phyloP scores from a whole-genome alignment of 2,113 vertebrate species.

The Piaya cayana region DNA sequence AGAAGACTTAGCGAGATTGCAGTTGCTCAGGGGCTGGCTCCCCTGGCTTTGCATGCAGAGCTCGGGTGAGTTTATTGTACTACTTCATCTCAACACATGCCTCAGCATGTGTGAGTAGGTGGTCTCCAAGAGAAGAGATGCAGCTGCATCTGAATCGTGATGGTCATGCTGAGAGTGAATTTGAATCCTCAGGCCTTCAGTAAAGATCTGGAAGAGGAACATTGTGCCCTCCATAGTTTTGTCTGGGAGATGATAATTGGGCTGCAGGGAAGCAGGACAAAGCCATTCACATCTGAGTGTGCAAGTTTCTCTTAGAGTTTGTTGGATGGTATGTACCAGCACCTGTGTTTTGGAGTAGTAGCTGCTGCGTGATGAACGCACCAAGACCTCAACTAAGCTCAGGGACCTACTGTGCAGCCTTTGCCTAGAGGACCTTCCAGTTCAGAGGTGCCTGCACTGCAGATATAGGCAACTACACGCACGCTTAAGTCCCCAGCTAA shows the following conservation, averaged over 20 bases:
- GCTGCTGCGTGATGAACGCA: rapidly evolving
- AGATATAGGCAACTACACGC: too few relatives aligned
- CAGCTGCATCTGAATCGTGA: background rate
- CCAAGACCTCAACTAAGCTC: background rate
- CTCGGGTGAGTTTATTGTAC: background rate
- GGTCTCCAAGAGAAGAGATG: background rate
- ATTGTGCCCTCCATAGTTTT: background rate
- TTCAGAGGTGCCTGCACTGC: background rate
- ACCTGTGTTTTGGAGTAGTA: background rate
- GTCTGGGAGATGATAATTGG: background rate
- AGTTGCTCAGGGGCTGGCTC: background rate
- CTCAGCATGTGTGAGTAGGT: background rate
- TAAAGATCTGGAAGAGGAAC: background rate
- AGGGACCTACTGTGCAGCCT: background rate
- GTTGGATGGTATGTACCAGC: background rate
- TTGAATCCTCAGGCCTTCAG: background rate
- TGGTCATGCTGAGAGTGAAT: background rate
- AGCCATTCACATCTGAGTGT: background rate
- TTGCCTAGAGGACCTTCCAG: background rate
- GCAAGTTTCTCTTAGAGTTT: background rate
- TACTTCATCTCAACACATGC: background rate
- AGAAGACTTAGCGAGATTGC: background rate
- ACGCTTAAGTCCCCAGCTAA: background rate
- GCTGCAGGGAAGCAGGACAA: background rate
- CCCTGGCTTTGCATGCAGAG: background rate